Conservation (phyloP, 2,113 vertebrate genomes). For the Chitala chitala region DNA sequence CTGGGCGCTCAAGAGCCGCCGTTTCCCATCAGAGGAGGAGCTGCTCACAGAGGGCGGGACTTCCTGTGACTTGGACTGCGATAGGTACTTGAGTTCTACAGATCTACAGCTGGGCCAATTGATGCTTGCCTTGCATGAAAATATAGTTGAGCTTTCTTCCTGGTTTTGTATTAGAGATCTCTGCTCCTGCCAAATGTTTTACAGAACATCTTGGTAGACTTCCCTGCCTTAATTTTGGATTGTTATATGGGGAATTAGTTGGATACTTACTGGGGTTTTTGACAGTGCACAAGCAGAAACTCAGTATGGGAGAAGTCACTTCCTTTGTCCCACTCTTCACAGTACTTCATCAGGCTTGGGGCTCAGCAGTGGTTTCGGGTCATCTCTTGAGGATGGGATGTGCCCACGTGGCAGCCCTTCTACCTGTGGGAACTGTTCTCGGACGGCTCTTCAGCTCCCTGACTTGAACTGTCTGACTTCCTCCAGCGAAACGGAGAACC, state of each 20-base stretch:
- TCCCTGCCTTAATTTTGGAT: too few relatives aligned
- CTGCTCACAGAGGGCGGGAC: conserved; percentile 50
- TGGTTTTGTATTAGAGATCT: too few relatives aligned
- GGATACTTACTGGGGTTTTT: too few relatives aligned
- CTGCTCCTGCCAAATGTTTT: too few relatives aligned
- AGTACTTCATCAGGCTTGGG: conserved; percentile 74
- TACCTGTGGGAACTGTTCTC: conserved; percentile 50
- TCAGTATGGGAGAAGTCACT: too few relatives aligned
- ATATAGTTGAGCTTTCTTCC: too few relatives aligned
- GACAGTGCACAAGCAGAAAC: too few relatives aligned
- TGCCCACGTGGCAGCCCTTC: conserved; percentile 49
- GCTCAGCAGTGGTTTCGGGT: conserved; percentile 54
- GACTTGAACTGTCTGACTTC: not conserved
- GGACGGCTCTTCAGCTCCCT: conserved; percentile 47
- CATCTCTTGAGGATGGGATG: conserved; percentile 18
- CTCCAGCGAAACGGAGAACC: too few relatives aligned
- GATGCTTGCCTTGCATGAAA: too few relatives aligned
- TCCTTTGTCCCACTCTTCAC: conserved; percentile 40
- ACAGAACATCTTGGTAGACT: too few relatives aligned
- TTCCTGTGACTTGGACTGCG: conserved; percentile 66
- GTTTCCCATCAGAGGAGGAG: conserved; percentile 66
- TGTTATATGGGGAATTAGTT: too few relatives aligned
- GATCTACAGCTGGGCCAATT: too few relatives aligned
- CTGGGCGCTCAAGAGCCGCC: conserved; percentile 56
- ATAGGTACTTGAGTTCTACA: conserved; percentile 66